Evolutionary conservation across 2,888 invertebrate genomes (phyloP), one percentile per base, ranked within the genome.

Genomic region (Esperia sulphurella): DNA sequence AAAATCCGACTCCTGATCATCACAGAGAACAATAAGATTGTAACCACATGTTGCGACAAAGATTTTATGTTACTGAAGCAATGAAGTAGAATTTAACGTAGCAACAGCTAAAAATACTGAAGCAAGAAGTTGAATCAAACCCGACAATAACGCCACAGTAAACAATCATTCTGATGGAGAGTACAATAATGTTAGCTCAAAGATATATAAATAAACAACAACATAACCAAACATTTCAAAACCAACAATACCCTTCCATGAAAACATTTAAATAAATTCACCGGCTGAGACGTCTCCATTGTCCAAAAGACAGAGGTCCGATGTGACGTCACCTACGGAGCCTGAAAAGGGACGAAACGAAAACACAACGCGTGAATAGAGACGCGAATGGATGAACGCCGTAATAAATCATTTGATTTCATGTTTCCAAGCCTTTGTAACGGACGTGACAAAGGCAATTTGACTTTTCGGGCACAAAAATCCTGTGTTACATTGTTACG

Each of bases 381-480:
- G 39, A 39, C 14, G 35, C 28, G 50, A 50, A 46, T 35, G 44
- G 46, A 46, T 13, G 41, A 35, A 41, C 28, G 41, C 29, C 14
- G 30, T 33, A 40, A 50, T 50, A 50, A 50, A 50, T 50, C 50
- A 50, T 50, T 37, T 47, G 50, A 45, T 45, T 35, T 12, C 30
- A 47, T 28, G 43, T 31, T 42, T 12, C 35, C 21, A 46, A 31
- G 40, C 45, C 29, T 46, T 50, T 50, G 50, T 46, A 29, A 43
- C 21, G 21, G 41, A 33, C 21, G 45, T 29, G 41, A 49, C 49
- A 49, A 31, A 35, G 42, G 50, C 50, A 50, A 50, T 50, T 46
- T 46, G 43, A 49, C 49, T 49, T 38, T 13, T 30, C n/a, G 10
- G 7, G 43, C 35, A 8, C 42, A 30, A 42, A 42, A 42, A 42